Evolutionary conservation across 2,888 invertebrate genomes (phyloP), one percentile per base, ranked within the genome.

Genomic region (Ecliptopera silaceata): DNA sequence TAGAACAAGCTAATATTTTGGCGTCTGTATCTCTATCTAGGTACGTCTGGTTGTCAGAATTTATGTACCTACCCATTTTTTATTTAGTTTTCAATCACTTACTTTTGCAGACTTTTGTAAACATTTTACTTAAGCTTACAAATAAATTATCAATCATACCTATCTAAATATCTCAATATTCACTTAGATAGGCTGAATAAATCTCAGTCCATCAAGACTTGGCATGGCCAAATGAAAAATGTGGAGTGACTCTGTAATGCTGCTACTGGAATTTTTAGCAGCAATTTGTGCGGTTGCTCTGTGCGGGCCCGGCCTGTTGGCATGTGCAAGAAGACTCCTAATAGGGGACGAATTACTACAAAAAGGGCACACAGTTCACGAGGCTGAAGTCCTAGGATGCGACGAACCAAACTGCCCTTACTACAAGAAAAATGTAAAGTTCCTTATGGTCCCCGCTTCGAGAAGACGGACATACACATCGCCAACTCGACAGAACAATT

Each of bases 331-430:
- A 13, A 73, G 88, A 32, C 63, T 89, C 45, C 59, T 87, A 4
- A 61, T 88, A 0, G 89, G 89, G 4, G 88, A 88, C 61, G 88
- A 88, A 55, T 42, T 82, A 31, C 63, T 88, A 41, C 77, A 73
- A 39, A 77, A 77, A 1, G 79, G 75, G 0, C 68, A 70, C 8
- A 58, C 59, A 0, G 41, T 86, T 26, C 81, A 73, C 11, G 82
- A 88, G 60, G 85, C 88, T 0, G 86, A 87, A 26, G 80, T 88
- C 1, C 61, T 82, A 10, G 90, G 90, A 15, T 90, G 90, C 63
- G 89, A 90, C 52, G 90, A 89, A 61, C 90, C 90, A 3, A 79
- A 82, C 6, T 90, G 90, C 46, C 90, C 90, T 0, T 90, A 90
- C 59, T 90, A 90, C 77, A 88, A 88, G 68, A 87, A 87, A 63